Evolutionary conservation across 2,113 vertebrate genomes (phyloP).

Genomic region (Callospermophilus lateralis): DNA sequence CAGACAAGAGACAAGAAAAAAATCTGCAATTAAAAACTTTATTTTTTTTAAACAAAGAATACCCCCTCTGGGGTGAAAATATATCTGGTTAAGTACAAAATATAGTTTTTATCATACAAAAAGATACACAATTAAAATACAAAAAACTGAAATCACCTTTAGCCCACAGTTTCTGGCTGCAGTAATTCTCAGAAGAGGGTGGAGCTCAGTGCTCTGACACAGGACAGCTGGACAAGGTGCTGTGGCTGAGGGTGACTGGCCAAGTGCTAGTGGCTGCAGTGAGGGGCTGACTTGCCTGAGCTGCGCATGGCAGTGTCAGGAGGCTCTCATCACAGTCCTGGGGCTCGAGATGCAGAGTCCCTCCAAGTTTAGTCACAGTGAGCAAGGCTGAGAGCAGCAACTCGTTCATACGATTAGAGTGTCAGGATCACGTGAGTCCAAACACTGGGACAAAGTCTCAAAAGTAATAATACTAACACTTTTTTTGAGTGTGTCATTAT

Average conservation of each 20-base stretch:
- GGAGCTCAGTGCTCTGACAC: slow-evolving; percentile 74
- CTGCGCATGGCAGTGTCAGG: neutral
- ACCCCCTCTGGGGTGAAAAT: slow-evolving; percentile 67
- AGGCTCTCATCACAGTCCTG: neutral
- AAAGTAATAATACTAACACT: neutral
- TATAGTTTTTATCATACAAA: slow-evolving; percentile 82
- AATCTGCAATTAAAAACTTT: slow-evolving; percentile 57
- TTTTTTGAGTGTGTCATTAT: neutral
- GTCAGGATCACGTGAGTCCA: slow-evolving; percentile 40
- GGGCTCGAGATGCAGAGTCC: neutral
- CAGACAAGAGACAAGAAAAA: neutral
- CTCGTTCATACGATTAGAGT: neutral
- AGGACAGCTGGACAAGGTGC: slow-evolving; percentile 76
- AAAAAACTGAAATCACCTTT: slow-evolving; percentile 54
- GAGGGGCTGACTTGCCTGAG: neutral
- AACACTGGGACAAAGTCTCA: slow-evolving; percentile 45
- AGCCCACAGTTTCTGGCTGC: slow-evolving; percentile 47
- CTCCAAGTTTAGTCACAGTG: slow-evolving; percentile 22
- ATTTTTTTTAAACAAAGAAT: slow-evolving; percentile 64
- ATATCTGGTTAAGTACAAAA: slow-evolving; percentile 82
- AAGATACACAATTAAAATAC: slow-evolving; percentile 77
- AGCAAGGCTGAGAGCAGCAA: slow-evolving; percentile 5
- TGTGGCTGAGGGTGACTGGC: neutral
- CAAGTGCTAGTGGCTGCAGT: neutral
- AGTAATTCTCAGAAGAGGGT: slow-evolving; percentile 30